These are phyloP conservation scores for Lottia gigantea DNA, from an alignment of 2,888 invertebrate genomes.

Conservation along the genomic window DNA sequence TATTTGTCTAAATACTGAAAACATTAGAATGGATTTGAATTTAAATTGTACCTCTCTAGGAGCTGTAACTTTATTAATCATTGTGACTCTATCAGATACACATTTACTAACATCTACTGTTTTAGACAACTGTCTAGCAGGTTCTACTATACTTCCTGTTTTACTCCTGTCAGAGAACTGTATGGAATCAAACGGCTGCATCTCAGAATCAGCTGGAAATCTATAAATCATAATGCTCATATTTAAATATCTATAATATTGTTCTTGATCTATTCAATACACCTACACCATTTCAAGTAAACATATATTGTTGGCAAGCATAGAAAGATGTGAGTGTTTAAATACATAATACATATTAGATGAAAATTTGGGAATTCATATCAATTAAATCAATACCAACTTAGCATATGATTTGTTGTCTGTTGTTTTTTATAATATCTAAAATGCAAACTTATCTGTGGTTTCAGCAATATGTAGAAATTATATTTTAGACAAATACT, in stretches of 20 bases:
- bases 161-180: conserved; percentile 38
- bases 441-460: no score
- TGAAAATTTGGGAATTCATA: no score
- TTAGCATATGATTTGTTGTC: no score
- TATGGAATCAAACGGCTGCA: conserved; percentile 63
- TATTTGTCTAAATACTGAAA: background rate
- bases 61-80: conserved; percentile 56
- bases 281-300: no score
- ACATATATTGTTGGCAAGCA: no score
- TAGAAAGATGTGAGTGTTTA: no score
- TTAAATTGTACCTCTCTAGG: conserved; percentile 34
- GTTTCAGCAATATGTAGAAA: no score
- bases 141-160: conserved; percentile 12
- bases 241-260: background rate
- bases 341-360: no score
- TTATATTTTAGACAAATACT: no score
- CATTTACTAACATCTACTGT: conserved; percentile 58
- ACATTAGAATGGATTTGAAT: background rate
- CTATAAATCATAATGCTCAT: conserved; percentile 33
- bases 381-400: no score
- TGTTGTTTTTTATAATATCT: no score
- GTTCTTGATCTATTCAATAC: no score
- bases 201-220: conserved; percentile 60
- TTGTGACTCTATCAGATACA: conserved; percentile 57
- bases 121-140: conserved; percentile 43